Evolutionary conservation across 2,113 vertebrate genomes (phyloP), one percentile per base, ranked within the genome.

Genomic region (Donacobius atricapilla): DNA sequence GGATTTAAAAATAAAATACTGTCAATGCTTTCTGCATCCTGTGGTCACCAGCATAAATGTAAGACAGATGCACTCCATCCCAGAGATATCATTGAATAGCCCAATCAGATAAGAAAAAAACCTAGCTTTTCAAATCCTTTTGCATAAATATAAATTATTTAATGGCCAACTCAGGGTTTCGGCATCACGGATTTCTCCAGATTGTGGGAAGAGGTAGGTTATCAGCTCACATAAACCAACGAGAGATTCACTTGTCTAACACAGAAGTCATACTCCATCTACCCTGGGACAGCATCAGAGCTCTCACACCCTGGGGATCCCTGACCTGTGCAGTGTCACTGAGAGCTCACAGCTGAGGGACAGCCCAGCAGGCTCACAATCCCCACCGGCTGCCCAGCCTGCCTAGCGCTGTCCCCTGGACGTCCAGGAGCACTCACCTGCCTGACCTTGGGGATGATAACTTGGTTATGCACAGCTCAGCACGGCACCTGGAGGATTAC

Each of bases 1-100:
- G 82, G 83, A 92, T 96, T 96, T 96, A 97, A 97, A 97, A 96
- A 96, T 96, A 96, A 97, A 97, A 93, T 57, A 90, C 80, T 93
- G 65, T 96, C 95, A 90, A 94, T 90, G 92, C 82, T 95, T 96
- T 69, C 90, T 18, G 28, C 66, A 40, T 88, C 54, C 85, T 45
- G 13, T 56, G 91, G 92, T 77, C 73, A 91, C 65, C 92, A 89
- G 84, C 70, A 42, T 92, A 98, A 94, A 97, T 92, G 60, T 92
- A 96, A 95, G 86, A 75, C 68, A 94, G 76, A 93, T 89, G 70
- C 71, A 80, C 12, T 54, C 75, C 76, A 84, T 96, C 93, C 84
- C 80, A 93, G 31, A 80, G 93, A 73, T 85, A 82, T 57, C 81
- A 48, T 21, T 97, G 96, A 98, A 96, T 95, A 98, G 96, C 63